phyloP scores from a whole-genome alignment of 2,113 vertebrate genomes.

The Charina bottae region DNA sequence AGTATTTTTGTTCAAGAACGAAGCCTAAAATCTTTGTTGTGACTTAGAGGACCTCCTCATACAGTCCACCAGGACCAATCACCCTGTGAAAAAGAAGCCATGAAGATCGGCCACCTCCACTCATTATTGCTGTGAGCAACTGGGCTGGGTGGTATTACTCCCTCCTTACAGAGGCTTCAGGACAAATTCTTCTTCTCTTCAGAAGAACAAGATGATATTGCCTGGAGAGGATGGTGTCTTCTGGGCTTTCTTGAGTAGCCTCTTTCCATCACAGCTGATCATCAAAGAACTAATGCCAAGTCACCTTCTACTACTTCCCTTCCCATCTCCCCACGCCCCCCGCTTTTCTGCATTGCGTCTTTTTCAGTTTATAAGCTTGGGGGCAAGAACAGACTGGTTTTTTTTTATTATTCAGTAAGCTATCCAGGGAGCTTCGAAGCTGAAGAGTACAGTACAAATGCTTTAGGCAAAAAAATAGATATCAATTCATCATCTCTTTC shows the following conservation, averaged over 20 bases:
- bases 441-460: background rate
- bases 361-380: background rate
- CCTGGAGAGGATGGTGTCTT: background rate
- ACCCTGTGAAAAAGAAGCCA: background rate
- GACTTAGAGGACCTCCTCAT: background rate
- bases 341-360: background rate
- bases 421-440: background rate
- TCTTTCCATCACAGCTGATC: background rate
- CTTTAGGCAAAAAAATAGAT: background rate
- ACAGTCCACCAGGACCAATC: background rate
- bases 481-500: background rate
- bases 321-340: background rate
- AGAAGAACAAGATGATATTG: background rate
- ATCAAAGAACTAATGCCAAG: background rate
- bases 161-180: background rate
- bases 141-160: background rate
- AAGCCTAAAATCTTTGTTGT: background rate
- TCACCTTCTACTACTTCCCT: background rate
- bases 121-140: background rate
- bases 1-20: background rate
- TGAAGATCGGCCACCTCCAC: background rate
- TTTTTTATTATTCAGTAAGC: background rate
- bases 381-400: background rate
- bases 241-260: background rate
- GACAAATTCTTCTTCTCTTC: background rate